Percentiles rank a stretch among this genome's conserved stretches.
Conservation (phyloP, 2,888 invertebrate species). For the Spodoptera picta region DNA sequence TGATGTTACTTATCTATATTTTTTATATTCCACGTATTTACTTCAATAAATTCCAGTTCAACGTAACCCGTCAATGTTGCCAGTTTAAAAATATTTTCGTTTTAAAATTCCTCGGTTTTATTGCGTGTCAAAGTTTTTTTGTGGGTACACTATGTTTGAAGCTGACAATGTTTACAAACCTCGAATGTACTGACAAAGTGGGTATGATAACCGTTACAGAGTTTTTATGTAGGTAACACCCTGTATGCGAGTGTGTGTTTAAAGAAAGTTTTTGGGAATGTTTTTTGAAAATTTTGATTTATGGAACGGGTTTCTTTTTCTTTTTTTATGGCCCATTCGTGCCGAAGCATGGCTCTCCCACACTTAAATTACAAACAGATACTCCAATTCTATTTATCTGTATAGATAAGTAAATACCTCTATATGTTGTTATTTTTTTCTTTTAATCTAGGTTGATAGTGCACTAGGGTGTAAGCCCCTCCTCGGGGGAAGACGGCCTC, state of each 20-base stretch:
- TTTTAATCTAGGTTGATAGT: no score
- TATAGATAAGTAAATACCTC: no score
- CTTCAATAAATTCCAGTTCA: background rate
- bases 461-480: no score
- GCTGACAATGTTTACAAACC: slow-evolving; percentile 17
- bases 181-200: slow-evolving; percentile 13
- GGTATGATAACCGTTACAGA: slow-evolving; percentile 1
- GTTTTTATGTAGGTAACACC: slow-evolving; percentile 2
- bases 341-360: no score
- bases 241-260: background rate
- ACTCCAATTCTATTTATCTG: no score
- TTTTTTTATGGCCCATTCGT: no score
- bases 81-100: slow-evolving; percentile 23
- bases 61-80: background rate
- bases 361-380: no score
- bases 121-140: slow-evolving; percentile 35
- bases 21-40: slow-evolving; percentile 11
- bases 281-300: no score
- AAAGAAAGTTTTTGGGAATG: no score
- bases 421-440: no score
- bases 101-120: slow-evolving; percentile 27
- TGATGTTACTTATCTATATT: background rate
- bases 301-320: no score
- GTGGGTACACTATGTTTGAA: background rate
- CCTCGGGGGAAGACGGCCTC: no score